Base-by-base conservation (phyloP, 2,797 vertebrate genomes). In the Neosilurus hyrtlii region DNA sequence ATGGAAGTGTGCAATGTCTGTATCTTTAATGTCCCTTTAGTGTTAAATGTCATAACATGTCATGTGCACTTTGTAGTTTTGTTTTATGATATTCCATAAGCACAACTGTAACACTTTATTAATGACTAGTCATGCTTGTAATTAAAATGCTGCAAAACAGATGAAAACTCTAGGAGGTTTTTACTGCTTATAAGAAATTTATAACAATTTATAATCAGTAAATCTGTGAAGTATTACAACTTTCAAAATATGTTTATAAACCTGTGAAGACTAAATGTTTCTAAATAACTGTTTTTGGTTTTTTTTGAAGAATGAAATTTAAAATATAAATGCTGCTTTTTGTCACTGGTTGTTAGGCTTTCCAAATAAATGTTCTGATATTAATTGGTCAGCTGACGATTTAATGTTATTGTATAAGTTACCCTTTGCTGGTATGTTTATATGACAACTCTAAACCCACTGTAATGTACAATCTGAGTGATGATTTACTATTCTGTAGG, bases 1-100 rank as follows among this genome's bases (percentile, higher is more conserved):
- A 65, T 83, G 12, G 63, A 37, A 52, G 16, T 74, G 24, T 61
- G 15, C 22, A 56, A 61, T 83, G 10, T 79, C 73, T 9, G 78
- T 62, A 43, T 70, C 73, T 85, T 83, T 63, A 71, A 51, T 56
- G 4, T 57, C 37, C 10, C 65, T 83, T 75, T 77, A 71, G 81
- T 80, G 65, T 81, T 68, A 37, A 84, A 70, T 62, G 54, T 24
- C 0, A 10, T 66, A 65, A 51, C 24, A 62, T 18, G 61, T 61
- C 35, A n/a, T 68, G 22, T 67, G 52, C n/a, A 51, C 62, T 61
- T 16, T 24, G 20, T 57, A 35, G 83, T n/a, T n/a, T 3, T 71
- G 68, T 72, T 54, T 18, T 16, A 9, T 54, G 52, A 57, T n/a
- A 61, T 76, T 76, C 56, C 12, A 61, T 7, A 26, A 54, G 14